A percentile compares a stretch with the other conserved stretches of the same genome.
Conservation (phyloP, 2,797 vertebrate species). For the Sebastiscus albofasciatus region DNA sequence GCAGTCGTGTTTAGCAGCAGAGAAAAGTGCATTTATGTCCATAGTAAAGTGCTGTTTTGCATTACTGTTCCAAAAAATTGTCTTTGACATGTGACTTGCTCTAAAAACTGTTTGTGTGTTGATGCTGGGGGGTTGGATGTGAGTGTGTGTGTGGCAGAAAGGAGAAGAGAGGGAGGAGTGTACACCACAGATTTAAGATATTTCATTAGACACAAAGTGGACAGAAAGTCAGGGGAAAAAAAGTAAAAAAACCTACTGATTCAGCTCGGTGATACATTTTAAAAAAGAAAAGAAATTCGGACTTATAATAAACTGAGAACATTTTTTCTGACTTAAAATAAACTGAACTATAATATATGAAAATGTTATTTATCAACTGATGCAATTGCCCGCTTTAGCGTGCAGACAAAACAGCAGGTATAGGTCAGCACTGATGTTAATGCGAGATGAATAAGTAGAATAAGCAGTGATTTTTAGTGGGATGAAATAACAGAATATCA, state of each 20-base stretch:
- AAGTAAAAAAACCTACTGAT: not conserved
- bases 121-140: accelerated
- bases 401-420: not conserved
- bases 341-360: no score
- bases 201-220: not conserved
- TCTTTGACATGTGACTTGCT: no score
- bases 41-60: no score
- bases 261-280: not conserved
- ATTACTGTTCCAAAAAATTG: no score
- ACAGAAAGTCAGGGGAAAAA: not conserved
- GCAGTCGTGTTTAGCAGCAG: no score
- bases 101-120: no score
- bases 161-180: not conserved
- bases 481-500: not conserved
- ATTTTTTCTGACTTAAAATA: no score
- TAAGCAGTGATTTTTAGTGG: not conserved
- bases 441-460: not conserved
- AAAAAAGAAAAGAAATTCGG: no score
- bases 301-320: no score
- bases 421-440: not conserved
- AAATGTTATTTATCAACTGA: not conserved
- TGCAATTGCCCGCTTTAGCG: accelerated
- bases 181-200: not conserved
- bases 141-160: not conserved
- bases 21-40: no score